A percentile compares a stretch with the other conserved stretches of the same genome.
These are phyloP conservation scores for Morus bassanus DNA, from an alignment of 2,797 vertebrate species.

Conservation along the genomic window DNA sequence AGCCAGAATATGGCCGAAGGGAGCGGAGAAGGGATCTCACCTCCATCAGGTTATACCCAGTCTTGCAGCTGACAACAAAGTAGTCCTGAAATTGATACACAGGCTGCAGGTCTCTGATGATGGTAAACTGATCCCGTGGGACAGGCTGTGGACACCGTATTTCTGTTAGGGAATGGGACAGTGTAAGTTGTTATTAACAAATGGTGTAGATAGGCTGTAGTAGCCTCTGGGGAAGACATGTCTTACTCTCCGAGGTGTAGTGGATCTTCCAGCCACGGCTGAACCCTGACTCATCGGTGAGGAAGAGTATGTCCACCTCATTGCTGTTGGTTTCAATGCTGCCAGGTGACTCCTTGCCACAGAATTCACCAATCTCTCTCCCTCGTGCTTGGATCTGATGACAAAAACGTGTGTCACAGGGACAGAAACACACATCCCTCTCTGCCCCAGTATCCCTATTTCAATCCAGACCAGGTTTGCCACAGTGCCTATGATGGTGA, in stretches of 20 bases:
- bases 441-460: neutral
- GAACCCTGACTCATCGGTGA: conserved; percentile 77
- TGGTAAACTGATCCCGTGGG: conserved; percentile 68
- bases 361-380: conserved; percentile 68
- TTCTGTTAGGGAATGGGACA: conserved; percentile 45
- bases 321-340: conserved; percentile 73
- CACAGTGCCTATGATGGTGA: neutral
- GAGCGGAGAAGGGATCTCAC: conserved; percentile 41
- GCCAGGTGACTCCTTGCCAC: conserved; percentile 67
- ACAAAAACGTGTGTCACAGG: neutral
- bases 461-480: neutral
- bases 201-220: neutral
- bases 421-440: neutral
- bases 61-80: conserved; percentile 71
- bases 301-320: conserved; percentile 75
- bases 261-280: conserved; percentile 78
- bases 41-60: conserved; percentile 76
- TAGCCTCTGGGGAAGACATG: neutral
- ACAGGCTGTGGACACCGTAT: conserved; percentile 75
- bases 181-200: neutral
- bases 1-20: neutral
- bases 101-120: conserved; percentile 70
- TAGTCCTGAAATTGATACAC: conserved; percentile 76
- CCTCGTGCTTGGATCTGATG: conserved; percentile 67
- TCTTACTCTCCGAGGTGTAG: conserved; percentile 76